phyloP scores from a whole-genome alignment of 23 tunicate genomes.

The Styela plicata region DNA sequence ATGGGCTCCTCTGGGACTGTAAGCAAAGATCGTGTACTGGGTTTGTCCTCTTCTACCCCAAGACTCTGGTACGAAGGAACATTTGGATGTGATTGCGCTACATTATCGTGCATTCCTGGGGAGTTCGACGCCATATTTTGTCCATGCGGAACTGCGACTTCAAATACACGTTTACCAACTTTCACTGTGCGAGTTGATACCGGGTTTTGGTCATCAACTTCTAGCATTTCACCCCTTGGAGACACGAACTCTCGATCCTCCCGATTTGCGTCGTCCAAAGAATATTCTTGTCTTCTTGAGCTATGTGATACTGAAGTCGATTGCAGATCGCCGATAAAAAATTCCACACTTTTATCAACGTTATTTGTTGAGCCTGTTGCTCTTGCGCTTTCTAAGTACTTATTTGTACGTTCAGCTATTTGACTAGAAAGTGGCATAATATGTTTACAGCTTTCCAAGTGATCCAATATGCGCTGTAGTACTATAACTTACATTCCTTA shows the following conservation, averaged over 20 bases:
- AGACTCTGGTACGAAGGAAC: neutral
- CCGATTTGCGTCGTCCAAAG: neutral
- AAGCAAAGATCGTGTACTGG: neutral
- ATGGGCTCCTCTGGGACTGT: neutral
- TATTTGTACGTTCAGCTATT: neutral
- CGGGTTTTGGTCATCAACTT: neutral
- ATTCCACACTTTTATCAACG: neutral
- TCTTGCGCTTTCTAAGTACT: neutral
- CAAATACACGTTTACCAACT: neutral
- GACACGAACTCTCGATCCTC: neutral
- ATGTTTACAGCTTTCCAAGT: neutral
- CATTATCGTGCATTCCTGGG: neutral
- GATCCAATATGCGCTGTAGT: neutral
- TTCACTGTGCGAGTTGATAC: neutral
- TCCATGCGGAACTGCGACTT: neutral
- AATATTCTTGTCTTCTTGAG: neutral
- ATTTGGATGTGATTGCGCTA: neutral
- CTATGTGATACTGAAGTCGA: neutral
- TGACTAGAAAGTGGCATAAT: neutral
- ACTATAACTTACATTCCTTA: neutral
- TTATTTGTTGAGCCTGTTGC: neutral
- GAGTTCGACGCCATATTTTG: neutral
- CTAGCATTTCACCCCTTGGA: slow-evolving; percentile 10
- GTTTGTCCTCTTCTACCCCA: neutral
- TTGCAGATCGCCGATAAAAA: neutral